Conservation (phyloP, 1,140 invertebrate species). For the Drosophila littoralis region DNA sequence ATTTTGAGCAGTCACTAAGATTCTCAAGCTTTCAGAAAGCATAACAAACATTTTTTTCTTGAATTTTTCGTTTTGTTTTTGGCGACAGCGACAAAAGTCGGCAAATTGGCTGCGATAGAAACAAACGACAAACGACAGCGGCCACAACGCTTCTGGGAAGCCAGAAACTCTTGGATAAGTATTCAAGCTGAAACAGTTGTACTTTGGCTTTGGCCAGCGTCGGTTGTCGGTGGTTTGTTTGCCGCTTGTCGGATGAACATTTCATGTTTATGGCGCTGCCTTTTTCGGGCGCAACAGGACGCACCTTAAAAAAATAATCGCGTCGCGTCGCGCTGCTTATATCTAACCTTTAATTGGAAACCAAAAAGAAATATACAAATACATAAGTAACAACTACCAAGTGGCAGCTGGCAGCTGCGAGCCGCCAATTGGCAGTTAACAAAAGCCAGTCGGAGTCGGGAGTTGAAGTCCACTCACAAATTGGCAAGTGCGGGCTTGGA, state of each 20-base stretch:
- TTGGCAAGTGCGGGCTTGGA: conserved; percentile 59
- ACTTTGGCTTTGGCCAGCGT: conserved; percentile 68
- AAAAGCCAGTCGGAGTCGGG: conserved; percentile 19
- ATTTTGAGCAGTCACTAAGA: conserved; percentile 35
- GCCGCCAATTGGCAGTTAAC: conserved; percentile 25
- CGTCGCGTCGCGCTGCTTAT: conserved; percentile 11
- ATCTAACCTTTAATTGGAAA: conserved; percentile 46
- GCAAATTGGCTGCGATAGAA: conserved; percentile 29
- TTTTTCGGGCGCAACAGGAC: conserved; percentile 68
- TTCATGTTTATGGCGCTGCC: conserved; percentile 53
- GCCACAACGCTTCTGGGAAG: conserved; percentile 43
- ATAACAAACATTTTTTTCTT: conserved; percentile 20
- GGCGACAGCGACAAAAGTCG: conserved; percentile 27
- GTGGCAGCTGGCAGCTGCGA: conserved; percentile 18
- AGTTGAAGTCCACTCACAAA: conserved; percentile 34
- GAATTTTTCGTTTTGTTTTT: conserved; percentile 30
- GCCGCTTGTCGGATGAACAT: conserved; percentile 45
- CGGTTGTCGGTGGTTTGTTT: conserved; percentile 43
- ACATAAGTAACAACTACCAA: conserved; percentile 4
- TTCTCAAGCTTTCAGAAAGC: conserved; percentile 25
- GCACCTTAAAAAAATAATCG: conserved; percentile 66
- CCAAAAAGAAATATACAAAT: conserved; percentile 11
- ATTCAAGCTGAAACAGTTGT: conserved; percentile 56
- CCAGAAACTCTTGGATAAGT: conserved; percentile 12
- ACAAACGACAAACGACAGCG: conserved; percentile 33